Evolutionary conservation across 2,888 invertebrate genomes (phyloP), one percentile per base, ranked within the genome.

Genomic region (Barypeithes pellucidus): DNA sequence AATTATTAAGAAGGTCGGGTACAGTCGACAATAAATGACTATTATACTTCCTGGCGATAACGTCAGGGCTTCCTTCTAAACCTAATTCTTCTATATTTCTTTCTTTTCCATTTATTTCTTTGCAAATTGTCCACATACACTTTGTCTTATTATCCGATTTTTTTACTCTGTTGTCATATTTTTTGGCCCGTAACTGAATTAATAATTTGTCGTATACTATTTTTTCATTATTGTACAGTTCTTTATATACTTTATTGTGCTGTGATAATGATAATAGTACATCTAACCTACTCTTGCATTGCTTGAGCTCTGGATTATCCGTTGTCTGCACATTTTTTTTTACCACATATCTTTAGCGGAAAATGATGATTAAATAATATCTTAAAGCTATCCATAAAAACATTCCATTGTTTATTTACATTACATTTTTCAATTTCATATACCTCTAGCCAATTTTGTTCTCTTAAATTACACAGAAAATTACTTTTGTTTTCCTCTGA

Each of bases 41-140:
- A n/a, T n/a, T n/a, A n/a, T n/a, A n/a, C n/a, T n/a, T n/a, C n/a
- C n/a, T n/a, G n/a, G n/a, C n/a, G n/a, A n/a, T n/a, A n/a, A n/a
- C n/a, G n/a, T n/a, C n/a, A n/a, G n/a, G n/a, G n/a, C n/a, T n/a
- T n/a, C n/a, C n/a, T n/a, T n/a, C n/a, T 39, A 39, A 39, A 12
- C 36, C 36, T 39, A 39, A 11, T 39, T 39, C 36, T 39, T 5
- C 11, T 39, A 39, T 9, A 39, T 39, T 39, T 39, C 12, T 39
- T 11, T 39, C 36, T 3, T 73, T 41, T 39, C 43, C 54, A 59
- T 11, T 39, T 20, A 61, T 61, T 41, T 62, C 62, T 43, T 62
- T 62, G 14, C n/a, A n/a, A n/a, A n/a, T n/a, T n/a, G 61, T 5
- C 61, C 62, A 62, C 62, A 43, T 62, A 22, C 43, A 62, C 20